These are phyloP conservation scores for Luperina nickerlii DNA, from an alignment of 2,888 invertebrate genomes.

Conservation along the genomic window DNA sequence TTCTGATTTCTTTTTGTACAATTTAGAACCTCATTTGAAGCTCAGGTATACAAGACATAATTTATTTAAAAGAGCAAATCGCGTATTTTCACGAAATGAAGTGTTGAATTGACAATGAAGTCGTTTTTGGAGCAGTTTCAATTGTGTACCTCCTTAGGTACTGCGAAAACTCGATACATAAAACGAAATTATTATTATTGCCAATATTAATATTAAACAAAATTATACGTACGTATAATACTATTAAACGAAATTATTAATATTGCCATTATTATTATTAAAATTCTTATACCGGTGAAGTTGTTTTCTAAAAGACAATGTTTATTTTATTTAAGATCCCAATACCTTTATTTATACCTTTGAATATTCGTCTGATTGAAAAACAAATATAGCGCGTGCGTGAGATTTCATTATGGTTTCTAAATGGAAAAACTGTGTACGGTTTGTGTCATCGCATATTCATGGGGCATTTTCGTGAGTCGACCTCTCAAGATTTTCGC, in stretches of 20 bases:
- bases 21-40: conserved; percentile 75
- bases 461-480: conserved; percentile 89
- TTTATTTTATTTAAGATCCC: conserved; percentile 20
- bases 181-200: conserved; percentile 43
- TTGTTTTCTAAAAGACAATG: conserved; percentile 4
- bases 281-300: conserved; percentile 13
- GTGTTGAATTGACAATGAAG: conserved; percentile 77
- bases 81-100: conserved; percentile 77
- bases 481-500: conserved; percentile 89
- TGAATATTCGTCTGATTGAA: conserved; percentile 81
- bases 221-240: no score
- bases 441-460: conserved; percentile 90
- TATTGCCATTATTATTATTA: conserved; percentile 23
- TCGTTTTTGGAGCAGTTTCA: conserved; percentile 61
- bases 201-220: conserved; percentile 11
- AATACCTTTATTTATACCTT: conserved; percentile 61
- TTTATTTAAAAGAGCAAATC: conserved; percentile 78
- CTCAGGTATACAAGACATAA: conserved; percentile 73
- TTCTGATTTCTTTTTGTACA: conserved; percentile 66
- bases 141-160: conserved; percentile 8
- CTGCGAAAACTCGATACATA: conserved; percentile 27
- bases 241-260: conserved; percentile 16
- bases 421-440: conserved; percentile 90
- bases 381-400: conserved; percentile 85
- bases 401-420: conserved; percentile 88